Percentiles rank a stretch among this genome's conserved stretches.
Evolutionary conservation across 2,888 invertebrate species (phyloP).

Genomic region (Schrankia costaestrigalis): DNA sequence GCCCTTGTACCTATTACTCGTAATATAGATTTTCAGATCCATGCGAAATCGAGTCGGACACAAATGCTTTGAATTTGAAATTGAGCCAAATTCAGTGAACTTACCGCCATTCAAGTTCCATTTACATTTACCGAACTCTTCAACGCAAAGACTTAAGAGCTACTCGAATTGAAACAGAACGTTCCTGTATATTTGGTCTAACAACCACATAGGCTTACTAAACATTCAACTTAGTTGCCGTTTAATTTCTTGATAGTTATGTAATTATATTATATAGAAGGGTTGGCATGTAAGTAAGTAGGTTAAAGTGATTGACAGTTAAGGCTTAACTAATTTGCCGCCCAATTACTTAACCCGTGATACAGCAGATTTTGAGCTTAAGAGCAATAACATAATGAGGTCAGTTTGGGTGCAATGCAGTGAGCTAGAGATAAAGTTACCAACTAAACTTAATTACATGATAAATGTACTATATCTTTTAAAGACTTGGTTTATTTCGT

Average conservation of each 20-base stretch:
- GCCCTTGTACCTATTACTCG: no score
- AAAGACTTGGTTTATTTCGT: no score
- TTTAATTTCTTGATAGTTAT: no score
- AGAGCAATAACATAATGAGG: slow-evolving; percentile 34
- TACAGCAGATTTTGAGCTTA: slow-evolving; percentile 41
- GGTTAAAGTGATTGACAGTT: slow-evolving; percentile 51
- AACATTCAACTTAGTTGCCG: no score
- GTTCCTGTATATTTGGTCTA: slow-evolving; percentile 11
- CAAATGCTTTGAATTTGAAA: not conserved
- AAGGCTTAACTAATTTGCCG: slow-evolving; percentile 55
- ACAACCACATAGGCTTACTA: no score
- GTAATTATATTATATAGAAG: no score
- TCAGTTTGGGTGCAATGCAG: slow-evolving; percentile 36
- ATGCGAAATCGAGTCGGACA: not conserved
- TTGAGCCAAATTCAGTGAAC: slow-evolving; percentile 8
- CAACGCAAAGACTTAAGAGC: slow-evolving; percentile 12
- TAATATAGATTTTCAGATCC: no score
- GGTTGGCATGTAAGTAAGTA: slow-evolving; percentile 13
- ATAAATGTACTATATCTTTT: slow-evolving; percentile 3
- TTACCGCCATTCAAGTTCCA: slow-evolving; percentile 13
- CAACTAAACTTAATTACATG: slow-evolving; percentile 9
- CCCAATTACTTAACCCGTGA: slow-evolving; percentile 62
- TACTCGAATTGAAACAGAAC: slow-evolving; percentile 15
- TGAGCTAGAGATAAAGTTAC: slow-evolving; percentile 19
- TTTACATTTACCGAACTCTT: slow-evolving; percentile 7